Evolutionary conservation across 1,140 invertebrate genomes (phyloP).

Genomic region (Pteromalus puparum): DNA sequence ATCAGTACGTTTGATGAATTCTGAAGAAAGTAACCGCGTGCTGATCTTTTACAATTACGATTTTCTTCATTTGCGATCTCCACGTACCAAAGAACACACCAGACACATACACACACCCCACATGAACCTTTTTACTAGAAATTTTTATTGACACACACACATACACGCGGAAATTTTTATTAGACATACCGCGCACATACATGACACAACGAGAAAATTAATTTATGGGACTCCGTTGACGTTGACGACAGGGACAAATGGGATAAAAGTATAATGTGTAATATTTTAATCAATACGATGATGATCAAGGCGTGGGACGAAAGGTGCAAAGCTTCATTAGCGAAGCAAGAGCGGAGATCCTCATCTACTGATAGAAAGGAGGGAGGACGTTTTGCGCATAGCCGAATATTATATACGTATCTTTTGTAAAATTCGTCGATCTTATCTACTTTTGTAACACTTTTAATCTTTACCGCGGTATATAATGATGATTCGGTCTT

Average conservation of each 20-base stretch:
- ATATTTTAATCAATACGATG: constrained; percentile 46
- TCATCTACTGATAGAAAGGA: neutral
- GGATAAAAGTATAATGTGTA: constrained; percentile 30
- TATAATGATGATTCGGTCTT: neutral
- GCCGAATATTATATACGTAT: constrained; percentile 39
- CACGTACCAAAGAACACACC: constrained; percentile 72
- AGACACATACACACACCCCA: constrained; percentile 54
- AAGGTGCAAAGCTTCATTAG: constrained; percentile 46
- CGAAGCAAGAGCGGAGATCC: constrained; percentile 22
- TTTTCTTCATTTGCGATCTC: constrained; percentile 60
- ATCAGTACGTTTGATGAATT: neutral
- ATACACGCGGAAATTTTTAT: constrained; percentile 19
- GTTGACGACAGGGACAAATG: neutral
- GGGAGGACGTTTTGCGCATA: constrained; percentile 29
- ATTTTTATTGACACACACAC: constrained; percentile 36
- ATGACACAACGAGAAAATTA: constrained; percentile 24
- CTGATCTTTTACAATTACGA: constrained; percentile 38
- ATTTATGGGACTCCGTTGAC: constrained; percentile 13
- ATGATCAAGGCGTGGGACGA: constrained; percentile 49
- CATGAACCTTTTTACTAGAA: neutral
- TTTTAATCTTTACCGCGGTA: neutral
- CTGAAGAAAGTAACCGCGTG: neutral
- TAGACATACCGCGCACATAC: constrained; percentile 2
- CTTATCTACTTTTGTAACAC: constrained; percentile 5
- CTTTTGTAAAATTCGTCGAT: constrained; percentile 30